Percentiles rank a stretch among this genome's conserved stretches.
Evolutionary conservation across 2,797 vertebrate species (phyloP).

Genomic region (Channallabes apus): DNA sequence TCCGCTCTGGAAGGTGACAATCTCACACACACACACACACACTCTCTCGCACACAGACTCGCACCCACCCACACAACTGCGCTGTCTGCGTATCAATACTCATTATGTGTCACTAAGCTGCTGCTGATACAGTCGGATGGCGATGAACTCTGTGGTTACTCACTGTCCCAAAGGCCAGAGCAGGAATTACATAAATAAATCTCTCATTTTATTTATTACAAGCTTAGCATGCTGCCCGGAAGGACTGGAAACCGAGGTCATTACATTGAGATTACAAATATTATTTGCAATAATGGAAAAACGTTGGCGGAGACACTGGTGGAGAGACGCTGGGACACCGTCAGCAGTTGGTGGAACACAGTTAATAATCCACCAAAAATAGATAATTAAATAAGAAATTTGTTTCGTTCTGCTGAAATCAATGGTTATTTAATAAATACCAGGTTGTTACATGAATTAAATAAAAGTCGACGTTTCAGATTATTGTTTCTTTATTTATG

Average conservation of each 20-base stretch:
- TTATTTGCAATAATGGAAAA: not conserved
- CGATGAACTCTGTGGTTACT: slow-evolving; percentile 34
- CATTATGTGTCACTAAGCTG: slow-evolving; percentile 52
- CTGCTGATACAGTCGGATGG: slow-evolving; percentile 46
- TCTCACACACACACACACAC: slow-evolving; percentile 17
- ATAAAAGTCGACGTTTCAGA: not conserved
- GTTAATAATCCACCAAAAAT: not conserved
- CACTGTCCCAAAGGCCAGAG: slow-evolving; percentile 48
- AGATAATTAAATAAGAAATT: not conserved
- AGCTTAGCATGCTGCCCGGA: slow-evolving; percentile 32
- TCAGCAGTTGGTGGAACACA: not conserved
- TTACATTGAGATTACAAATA: slow-evolving; percentile 34
- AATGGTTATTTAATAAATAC: not conserved
- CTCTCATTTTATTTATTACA: slow-evolving; percentile 51
- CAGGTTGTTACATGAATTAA: not conserved
- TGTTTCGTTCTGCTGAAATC: not conserved
- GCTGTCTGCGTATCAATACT: slow-evolving; percentile 38
- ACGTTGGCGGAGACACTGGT: not conserved
- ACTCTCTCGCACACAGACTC: slow-evolving; percentile 9
- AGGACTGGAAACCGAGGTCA: slow-evolving; percentile 27
- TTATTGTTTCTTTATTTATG: not conserved
- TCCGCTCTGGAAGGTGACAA: slow-evolving; percentile 33
- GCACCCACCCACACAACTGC: slow-evolving; percentile 22
- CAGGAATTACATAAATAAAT: slow-evolving; percentile 52
- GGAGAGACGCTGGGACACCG: not conserved